Base-by-base conservation (phyloP, 2,888 invertebrate genomes). In the Cancer borealis region DNA sequence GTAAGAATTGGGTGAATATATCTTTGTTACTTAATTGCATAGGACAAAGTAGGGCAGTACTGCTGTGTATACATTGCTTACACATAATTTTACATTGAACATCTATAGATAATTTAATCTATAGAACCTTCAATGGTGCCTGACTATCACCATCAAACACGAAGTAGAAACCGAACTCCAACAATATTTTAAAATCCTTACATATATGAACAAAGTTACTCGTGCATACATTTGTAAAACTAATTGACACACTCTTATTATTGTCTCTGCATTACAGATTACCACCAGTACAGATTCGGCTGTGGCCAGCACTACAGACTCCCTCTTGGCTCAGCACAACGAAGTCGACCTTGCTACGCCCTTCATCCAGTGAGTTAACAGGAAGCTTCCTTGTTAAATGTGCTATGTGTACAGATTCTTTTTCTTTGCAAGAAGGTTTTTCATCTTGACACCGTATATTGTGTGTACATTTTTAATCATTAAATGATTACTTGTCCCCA, bases 251-350 rank as follows among this genome's bases (percentile, higher is more conserved):
- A 84, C 3, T 3, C 12, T 84, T 84, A 10, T 30, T 30, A 26
- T 4, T 84, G 30, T 10, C 17, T 66, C 54, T 21, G 6, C 66
- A 66, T 21, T 21, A 54, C 54, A 66, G 66, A 84, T 84, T 6
- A 26, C 30, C 39, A 84, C 79, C 8, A 84, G 79, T 30, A 8
- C 12, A 26, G 79, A 84, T 21, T 66, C 79, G 4, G 79, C 79
- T 26, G 26, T 84, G 79, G 79, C 30, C 39, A 84, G 79, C 30
- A 84, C 79, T 8, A 84, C 79, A 84, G 79, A 84, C 79, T 84
- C 79, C 39, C 12, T 84, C 79, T 84, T 84, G 30, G 30, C 79
- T 84, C 39, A 84, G 14, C 30, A 26, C 6, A 30, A 6, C 39
- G 26, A 84, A 30, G 79, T 26, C 30, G 30, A 39, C 39, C 79